Evolutionary conservation across 1,140 invertebrate species (phyloP), one percentile per base, ranked within the genome.

Genomic region (Drosophila kohkoa): DNA sequence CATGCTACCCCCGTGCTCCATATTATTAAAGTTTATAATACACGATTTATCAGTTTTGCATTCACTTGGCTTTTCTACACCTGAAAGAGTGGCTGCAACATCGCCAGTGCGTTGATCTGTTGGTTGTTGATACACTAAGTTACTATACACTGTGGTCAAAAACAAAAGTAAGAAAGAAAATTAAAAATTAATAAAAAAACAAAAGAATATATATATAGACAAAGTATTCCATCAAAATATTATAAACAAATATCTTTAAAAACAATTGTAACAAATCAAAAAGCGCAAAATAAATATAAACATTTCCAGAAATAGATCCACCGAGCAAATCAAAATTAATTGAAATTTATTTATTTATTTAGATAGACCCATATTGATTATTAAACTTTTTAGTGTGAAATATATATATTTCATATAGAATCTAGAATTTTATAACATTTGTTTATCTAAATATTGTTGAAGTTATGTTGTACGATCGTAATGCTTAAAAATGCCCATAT

Each of bases 51-150:
- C 82, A 28, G 76, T 25, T n/a, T 82, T 82, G 11, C 46, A 45
- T 3, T 92, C 88, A 15, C 43, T 25, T 15, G 71, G 20, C 38
- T 76, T 68, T 8, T 59, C 35, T n/a, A 32, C 38, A 52, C 6
- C 48, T 28, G 35, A 60, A 45, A 20, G 64, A 15, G 62, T 63
- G 1, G 52, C 13, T 3, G 73, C 41, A 6, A 74, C 30, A n/a
- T 81, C 90, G 13, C 67, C 62, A 32, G 43, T 58, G 16, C 74
- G 77, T 41, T 79, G 85, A 83, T 92, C 91, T 92, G 88, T 87
- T 74, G 87, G 70, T 82, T 79, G 79, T 75, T 82, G 70, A 58
- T 92, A 88, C 73, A 90, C 83, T 81, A 91, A 75, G 74, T 91
- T 92, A 91, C 81, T 82, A 79, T 81, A 89, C 49, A 81, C 90